A percentile compares a stretch with the other conserved stretches of the same genome.
These are phyloP conservation scores for Tipula unca DNA, from an alignment of 2,888 invertebrate genomes.

Conservation along the genomic window DNA sequence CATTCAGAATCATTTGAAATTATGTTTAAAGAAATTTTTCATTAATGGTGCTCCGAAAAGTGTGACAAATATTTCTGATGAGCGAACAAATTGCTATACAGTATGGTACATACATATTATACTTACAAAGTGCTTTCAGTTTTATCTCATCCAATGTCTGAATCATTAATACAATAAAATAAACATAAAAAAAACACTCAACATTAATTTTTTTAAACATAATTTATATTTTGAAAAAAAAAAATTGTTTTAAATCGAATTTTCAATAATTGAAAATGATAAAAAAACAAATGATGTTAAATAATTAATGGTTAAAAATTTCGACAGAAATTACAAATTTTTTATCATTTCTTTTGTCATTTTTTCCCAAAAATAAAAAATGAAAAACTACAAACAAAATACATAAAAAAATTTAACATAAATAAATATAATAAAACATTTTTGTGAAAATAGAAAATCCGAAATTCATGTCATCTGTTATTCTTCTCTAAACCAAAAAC, in stretches of 20 bases:
- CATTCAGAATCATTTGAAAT: too few species aligned
- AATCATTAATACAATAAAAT: background rate
- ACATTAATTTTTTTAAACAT: background rate
- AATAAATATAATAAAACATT: background rate
- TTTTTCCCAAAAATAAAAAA: background rate
- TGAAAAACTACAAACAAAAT: background rate
- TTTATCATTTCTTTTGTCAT: background rate
- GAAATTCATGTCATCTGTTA: slow-evolving; percentile 10
- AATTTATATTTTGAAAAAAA: background rate
- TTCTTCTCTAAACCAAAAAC: background rate
- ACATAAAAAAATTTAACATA: background rate
- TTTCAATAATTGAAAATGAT: background rate
- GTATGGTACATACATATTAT: background rate
- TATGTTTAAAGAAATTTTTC: too few species aligned
- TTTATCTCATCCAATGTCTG: background rate
- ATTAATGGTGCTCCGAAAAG: too few species aligned
- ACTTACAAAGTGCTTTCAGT: background rate
- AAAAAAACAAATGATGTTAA: background rate
- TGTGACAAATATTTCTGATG: too few species aligned
- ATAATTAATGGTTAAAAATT: background rate
- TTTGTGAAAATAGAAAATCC: background rate
- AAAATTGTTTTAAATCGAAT: background rate
- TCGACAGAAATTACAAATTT: background rate
- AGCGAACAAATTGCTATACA: too few species aligned
- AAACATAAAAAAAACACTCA: background rate